These are phyloP conservation scores for Oscheius sp. DNA, from an alignment of 2,888 invertebrate species.

Conservation along the genomic window DNA sequence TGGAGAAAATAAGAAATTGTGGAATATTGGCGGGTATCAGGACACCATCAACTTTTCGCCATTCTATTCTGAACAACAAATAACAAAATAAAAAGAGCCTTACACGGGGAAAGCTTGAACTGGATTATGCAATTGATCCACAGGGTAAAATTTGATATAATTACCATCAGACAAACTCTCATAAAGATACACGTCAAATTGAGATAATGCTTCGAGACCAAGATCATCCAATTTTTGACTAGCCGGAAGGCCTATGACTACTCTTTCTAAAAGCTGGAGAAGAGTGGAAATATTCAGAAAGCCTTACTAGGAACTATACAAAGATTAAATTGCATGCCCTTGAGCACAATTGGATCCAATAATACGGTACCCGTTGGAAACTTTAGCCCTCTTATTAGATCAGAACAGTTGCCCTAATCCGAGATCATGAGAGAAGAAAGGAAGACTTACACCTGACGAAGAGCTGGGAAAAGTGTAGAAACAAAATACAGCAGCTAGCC, in stretches of 20 bases:
- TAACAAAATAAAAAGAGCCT: background rate
- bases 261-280: background rate
- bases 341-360: background rate
- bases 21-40: slow-evolving; percentile 32
- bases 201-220: background rate
- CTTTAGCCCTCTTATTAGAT: background rate
- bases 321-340: background rate
- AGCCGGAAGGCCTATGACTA: background rate
- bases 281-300: background rate
- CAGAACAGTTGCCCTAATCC: background rate
- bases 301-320: background rate
- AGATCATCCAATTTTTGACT: background rate
- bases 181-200: background rate
- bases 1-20: slow-evolving; percentile 38
- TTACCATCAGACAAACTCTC: background rate
- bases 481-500: too few species aligned
- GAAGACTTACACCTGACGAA: too few species aligned
- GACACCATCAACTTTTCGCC: background rate
- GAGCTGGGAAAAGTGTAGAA: too few species aligned
- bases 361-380: background rate
- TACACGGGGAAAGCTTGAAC: background rate
- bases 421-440: too few species aligned
- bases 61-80: background rate
- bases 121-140: background rate
- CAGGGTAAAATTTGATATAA: background rate